phyloP scores from a whole-genome alignment of 2,113 vertebrate genomes.

The Syngnathus typhle region DNA sequence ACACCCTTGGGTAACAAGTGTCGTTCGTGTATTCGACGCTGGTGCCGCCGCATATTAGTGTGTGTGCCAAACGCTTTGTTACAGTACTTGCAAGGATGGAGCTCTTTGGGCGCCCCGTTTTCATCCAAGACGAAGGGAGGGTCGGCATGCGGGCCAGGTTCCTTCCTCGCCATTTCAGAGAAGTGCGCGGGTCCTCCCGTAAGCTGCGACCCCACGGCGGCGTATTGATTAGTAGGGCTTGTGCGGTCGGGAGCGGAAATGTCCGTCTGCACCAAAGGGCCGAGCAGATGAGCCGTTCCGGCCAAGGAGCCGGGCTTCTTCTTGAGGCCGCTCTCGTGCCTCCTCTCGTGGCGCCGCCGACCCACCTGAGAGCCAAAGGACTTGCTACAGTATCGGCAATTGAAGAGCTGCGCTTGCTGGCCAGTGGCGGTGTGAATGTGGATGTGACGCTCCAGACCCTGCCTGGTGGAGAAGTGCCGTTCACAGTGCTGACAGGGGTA shows the following conservation, averaged over 20 bases:
- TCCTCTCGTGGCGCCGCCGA: conserved; percentile 84
- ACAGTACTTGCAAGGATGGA: conserved; percentile 92
- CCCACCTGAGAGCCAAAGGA: conserved; percentile 94
- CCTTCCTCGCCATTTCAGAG: conserved; percentile 56
- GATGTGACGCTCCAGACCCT: conserved; percentile 89
- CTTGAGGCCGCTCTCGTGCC: conserved; percentile 84
- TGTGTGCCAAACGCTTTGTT: conserved; percentile 97
- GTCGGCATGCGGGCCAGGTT: conserved; percentile 46
- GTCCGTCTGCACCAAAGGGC: conserved; percentile 46
- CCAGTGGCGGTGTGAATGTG: conserved; percentile 85
- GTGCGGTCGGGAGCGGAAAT: conserved; percentile 59
- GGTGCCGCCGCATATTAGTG: conserved; percentile 94
- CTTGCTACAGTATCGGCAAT: conserved; percentile 91
- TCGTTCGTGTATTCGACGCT: conserved; percentile 91
- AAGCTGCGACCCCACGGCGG: conserved; percentile 59
- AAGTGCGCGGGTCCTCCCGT: conserved; percentile 42
- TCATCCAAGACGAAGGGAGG: conserved; percentile 71
- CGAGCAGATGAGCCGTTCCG: conserved; percentile 47
- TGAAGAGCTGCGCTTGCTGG: conserved; percentile 82
- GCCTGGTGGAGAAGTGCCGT: conserved; percentile 88
- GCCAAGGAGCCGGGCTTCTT: conserved; percentile 70
- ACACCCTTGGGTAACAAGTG: conserved; percentile 94
- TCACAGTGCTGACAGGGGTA: conserved; percentile 91
- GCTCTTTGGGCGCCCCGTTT: conserved; percentile 83
- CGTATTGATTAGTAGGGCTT: conserved; percentile 48